Base-by-base conservation (phyloP, 2,888 invertebrate genomes). In the Dryobotodes eremita region DNA sequence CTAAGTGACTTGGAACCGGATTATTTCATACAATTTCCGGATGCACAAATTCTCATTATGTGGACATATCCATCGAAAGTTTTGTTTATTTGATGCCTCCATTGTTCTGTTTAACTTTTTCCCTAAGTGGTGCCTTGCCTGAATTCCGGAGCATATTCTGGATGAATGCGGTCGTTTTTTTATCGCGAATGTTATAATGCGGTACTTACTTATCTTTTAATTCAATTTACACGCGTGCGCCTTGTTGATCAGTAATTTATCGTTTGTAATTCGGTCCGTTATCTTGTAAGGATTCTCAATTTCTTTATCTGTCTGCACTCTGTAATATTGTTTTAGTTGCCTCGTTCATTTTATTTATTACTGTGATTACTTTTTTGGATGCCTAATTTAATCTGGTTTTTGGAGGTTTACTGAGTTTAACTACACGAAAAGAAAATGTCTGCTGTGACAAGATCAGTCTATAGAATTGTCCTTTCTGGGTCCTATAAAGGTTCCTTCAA, bases 201-300 rank as follows among this genome's bases (percentile, higher is more conserved):
- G 89, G 91, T 90, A 86, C 73, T 68, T 76, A 92, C 92, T 94
- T 95, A 95, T 96, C 95, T 95, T 94, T 94, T 95, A 95, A 95
- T 95, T 95, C 93, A 95, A 95, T 95, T 95, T 95, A 95, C 94
- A 95, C 92, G 91, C 90, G 91, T 94, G 92, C 91, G 86, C 88
- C 93, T 92, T 93, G 94, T 94, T 93, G 91, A 93, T 92, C 89
- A 90, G 92, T 93, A 92, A 95, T 95, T 94, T 95, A 95, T 95
- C 90, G 92, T 83, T 92, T 90, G 93, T 94, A 93, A 93, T 92
- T 93, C 91, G 90, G 85, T 84, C n/a, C 48, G 86, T 91, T 95
- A 95, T 94, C 94, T 89, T 88, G 86, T 90, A 89, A 90, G 89
- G 90, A 95, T 95, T n/a, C 94, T 95, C 93, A 93, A 94, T 95